Evolutionary conservation across 1,140 invertebrate genomes (phyloP).

Genomic region (Sogatella furcifera): DNA sequence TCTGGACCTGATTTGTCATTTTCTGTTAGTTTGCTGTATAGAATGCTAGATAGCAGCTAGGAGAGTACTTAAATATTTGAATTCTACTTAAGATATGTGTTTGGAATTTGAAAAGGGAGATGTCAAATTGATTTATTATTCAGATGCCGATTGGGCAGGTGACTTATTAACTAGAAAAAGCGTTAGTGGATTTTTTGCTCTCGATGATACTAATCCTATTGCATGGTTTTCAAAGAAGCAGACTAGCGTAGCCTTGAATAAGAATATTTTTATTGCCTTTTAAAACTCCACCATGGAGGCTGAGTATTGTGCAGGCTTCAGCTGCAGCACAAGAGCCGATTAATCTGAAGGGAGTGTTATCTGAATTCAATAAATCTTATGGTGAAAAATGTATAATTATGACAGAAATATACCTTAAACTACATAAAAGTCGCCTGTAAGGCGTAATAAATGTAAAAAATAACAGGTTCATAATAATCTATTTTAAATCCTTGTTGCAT

Average conservation of each 20-base stretch:
- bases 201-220: slow-evolving; percentile 19
- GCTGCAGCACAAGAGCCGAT: no score
- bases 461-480: no score
- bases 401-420: no score
- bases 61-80: slow-evolving; percentile 25
- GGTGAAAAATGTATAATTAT: slow-evolving; percentile 5
- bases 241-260: slow-evolving; percentile 25
- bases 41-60: slow-evolving; percentile 23
- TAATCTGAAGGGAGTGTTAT: slow-evolving; percentile 21
- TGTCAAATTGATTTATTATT: slow-evolving; percentile 2
- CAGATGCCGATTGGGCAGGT: slow-evolving; percentile 18
- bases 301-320: slow-evolving; percentile 31
- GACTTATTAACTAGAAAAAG: slow-evolving; percentile 1
- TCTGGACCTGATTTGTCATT: slow-evolving; percentile 24
- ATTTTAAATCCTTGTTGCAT: no score
- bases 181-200: slow-evolving; percentile 13
- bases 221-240: slow-evolving; percentile 29
- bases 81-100: slow-evolving; percentile 17
- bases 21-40: slow-evolving; percentile 21
- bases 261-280: no score
- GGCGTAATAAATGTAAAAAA: no score
- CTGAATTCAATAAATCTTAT: slow-evolving; percentile 7
- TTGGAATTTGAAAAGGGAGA: slow-evolving; percentile 8
- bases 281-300: slow-evolving; percentile 32
- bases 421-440: no score